Conservation (phyloP, 2,797 vertebrate genomes). For the Jordanella pulchra region DNA sequence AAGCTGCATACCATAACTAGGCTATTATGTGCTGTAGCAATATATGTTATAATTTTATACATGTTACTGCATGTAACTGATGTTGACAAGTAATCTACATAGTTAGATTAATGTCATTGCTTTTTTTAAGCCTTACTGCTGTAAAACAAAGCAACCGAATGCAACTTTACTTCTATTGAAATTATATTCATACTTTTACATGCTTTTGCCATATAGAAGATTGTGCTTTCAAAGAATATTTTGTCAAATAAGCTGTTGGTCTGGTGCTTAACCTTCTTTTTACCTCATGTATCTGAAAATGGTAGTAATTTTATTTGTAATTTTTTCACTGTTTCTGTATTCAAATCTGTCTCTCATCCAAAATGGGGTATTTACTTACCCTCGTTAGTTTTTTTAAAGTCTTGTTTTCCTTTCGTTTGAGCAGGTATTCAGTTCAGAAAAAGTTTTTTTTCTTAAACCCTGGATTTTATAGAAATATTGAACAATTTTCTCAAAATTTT, state of each 20-base stretch:
- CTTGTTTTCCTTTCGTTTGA: background rate
- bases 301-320: background rate
- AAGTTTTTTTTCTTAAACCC: background rate
- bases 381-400: too few species aligned
- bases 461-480: background rate
- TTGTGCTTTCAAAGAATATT: slow-evolving; percentile 22
- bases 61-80: slow-evolving; percentile 63
- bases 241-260: background rate
- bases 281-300: background rate
- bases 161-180: slow-evolving; percentile 27
- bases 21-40: slow-evolving; percentile 55
- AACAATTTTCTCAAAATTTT: background rate
- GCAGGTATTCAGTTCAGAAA: background rate
- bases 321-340: background rate
- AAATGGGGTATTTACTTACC: background rate
- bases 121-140: slow-evolving; percentile 49
- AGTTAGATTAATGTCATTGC: slow-evolving; percentile 46
- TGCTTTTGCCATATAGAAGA: slow-evolving; percentile 12
- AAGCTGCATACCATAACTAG: slow-evolving; percentile 60
- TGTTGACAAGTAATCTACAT: slow-evolving; percentile 57
- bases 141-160: slow-evolving; percentile 55
- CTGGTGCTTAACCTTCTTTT: background rate
- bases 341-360: background rate
- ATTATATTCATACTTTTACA: slow-evolving; percentile 33
- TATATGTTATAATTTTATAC: slow-evolving; percentile 51